Base-by-base conservation (phyloP, 2,888 invertebrate genomes). In the Malachius bipustulatus region DNA sequence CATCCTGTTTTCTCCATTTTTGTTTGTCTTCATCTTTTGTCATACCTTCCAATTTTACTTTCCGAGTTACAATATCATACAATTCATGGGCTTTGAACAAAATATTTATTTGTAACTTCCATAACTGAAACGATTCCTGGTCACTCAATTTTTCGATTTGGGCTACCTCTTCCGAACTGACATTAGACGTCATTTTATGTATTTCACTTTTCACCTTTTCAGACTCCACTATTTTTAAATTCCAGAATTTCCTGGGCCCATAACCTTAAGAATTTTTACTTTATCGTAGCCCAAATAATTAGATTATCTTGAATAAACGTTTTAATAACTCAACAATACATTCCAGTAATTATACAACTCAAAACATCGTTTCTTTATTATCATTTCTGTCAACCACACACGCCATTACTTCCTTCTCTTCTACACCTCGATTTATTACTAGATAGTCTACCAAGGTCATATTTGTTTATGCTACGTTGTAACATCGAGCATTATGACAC, bases 71-170 rank as follows among this genome's bases (percentile, higher is more conserved):
- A 8, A 24, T 24, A 8, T 24, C 24, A 24, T 24, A 24, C 8
- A 24, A 9, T 8, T 24, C 9, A 9, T 8, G 9, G 9, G 8
- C 9, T 24, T 24, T 24, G 9, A 24, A 24, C 8, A 8, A 28
- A 28, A 28, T n/a, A 8, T 8, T 28, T 28, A 28, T 28, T 11
- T 28, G 29, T 9, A 28, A 28, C 29, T 11, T 28, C 29, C 29
- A 28, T 6, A 28, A 6, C 6, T 28, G 6, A 28, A 28, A 28
- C 4, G 4, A 8, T 28, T 28, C 29, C 4, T n/a, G 4, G 11
- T 28, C 29, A 8, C 8, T 28, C 29, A 28, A 11, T n/a, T 28
- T 28, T n/a, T 28, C 29, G 11, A 28, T 11, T n/a, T 28, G 29
- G 9, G 11, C 11, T 24, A 9, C 8, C 9, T 24, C 24, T 24